Evolutionary conservation across 2,888 invertebrate species (phyloP).

Genomic region (Saturnia japonica): DNA sequence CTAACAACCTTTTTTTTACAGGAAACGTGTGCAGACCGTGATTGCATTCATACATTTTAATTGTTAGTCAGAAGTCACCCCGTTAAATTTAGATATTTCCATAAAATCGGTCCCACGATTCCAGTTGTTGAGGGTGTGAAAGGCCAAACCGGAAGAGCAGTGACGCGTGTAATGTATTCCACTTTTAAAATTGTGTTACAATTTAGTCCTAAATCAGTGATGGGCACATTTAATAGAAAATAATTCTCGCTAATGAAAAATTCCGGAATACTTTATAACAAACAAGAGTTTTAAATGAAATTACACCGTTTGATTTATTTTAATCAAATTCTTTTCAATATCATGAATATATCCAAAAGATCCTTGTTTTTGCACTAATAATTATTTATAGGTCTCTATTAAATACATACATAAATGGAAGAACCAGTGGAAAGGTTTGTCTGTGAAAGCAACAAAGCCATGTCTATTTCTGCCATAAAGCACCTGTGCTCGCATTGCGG

Average conservation of each 20-base stretch:
- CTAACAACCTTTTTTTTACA: slow-evolving; percentile 31
- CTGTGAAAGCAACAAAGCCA: too few species aligned
- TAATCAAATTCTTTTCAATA: too few species aligned
- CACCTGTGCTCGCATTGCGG: background rate
- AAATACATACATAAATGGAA: too few species aligned
- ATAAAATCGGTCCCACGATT: slow-evolving; percentile 77
- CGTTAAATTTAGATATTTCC: slow-evolving; percentile 62
- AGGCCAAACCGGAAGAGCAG: slow-evolving; percentile 56
- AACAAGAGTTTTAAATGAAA: too few species aligned
- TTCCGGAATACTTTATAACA: background rate
- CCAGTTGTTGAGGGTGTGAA: slow-evolving; percentile 46
- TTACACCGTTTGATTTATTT: too few species aligned
- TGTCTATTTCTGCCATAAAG: too few species aligned
- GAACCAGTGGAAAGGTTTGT: too few species aligned
- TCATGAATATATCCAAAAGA: too few species aligned
- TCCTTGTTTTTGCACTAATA: too few species aligned
- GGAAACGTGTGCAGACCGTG: slow-evolving; percentile 44
- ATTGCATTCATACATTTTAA: slow-evolving; percentile 58
- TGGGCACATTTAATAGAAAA: background rate
- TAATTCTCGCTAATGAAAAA: background rate
- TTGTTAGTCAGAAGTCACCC: slow-evolving; percentile 56
- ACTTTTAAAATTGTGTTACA: slow-evolving; percentile 47
- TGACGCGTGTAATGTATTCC: slow-evolving; percentile 73
- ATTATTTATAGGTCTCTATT: too few species aligned
- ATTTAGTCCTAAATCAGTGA: background rate